Percentiles rank a stretch among this genome's conserved stretches.
These are phyloP conservation scores for Poeciliopsis presidionis DNA, from an alignment of 2,797 vertebrate species.

Conservation along the genomic window DNA sequence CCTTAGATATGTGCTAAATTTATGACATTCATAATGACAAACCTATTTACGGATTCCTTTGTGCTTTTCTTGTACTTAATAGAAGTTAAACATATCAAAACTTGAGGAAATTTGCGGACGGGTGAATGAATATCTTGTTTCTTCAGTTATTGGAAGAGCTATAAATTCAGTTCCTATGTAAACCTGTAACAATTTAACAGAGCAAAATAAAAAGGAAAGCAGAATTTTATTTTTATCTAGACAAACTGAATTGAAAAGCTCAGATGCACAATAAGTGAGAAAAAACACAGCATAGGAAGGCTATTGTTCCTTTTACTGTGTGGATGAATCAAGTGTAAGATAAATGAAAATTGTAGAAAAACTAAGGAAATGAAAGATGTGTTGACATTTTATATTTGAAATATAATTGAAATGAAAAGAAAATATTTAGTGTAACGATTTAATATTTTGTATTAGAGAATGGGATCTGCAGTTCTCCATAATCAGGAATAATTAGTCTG, in stretches of 20 bases:
- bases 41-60: background rate
- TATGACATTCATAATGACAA: background rate
- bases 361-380: background rate
- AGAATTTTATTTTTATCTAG: background rate
- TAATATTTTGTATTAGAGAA: background rate
- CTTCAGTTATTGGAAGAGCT: background rate
- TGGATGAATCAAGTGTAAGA: background rate
- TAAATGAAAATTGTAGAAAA: background rate
- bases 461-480: background rate
- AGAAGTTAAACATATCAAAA: background rate
- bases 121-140: background rate
- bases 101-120: background rate
- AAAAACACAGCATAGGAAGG: background rate
- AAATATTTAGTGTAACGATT: background rate
- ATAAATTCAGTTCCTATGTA: background rate
- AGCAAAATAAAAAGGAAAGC: no score
- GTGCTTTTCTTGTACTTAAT: background rate
- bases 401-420: background rate
- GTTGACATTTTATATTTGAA: background rate
- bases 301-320: background rate
- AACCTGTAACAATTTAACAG: background rate
- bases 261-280: background rate
- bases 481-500: background rate
- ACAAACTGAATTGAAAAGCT: background rate
- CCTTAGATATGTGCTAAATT: slow-evolving; percentile 22